Base-by-base conservation (phyloP, 2,888 invertebrate species). In the Eubasilissa splendida region DNA sequence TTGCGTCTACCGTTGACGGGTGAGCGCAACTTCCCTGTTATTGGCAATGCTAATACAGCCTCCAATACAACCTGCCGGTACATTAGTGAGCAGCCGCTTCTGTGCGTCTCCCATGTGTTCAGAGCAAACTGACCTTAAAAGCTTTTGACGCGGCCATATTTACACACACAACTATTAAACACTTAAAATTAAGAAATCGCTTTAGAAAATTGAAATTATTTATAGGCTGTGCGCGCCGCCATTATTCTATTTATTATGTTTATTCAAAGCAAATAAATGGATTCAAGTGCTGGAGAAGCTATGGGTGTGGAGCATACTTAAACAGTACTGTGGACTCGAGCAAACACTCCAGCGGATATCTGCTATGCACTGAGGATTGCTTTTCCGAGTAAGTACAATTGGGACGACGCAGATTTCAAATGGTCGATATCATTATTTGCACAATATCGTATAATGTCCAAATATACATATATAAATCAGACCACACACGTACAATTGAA, bases 111-210 rank as follows among this genome's bases (percentile, higher is more conserved):
- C 76, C 82, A 76, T 79, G 78, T 71, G 76, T 70, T 68, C 80
- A 82, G 77, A 82, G 76, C 82, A 83, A 83, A 83, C 83, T 83
- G 82, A 80, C 83, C 82, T 83, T 83, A 83, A 83, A 83, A 83
- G 83, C 83, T 83, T 83, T 83, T 83, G 81, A 83, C 83, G 83
- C 83, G 52, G 76, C 76, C 76, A 58, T 82, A 76, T 83, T 83
- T 83, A 70, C 81, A 70, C 81, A 65, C 76, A 76, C 80, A 74
- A 79, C 83, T 83, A 83, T 81, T 83, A 83, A 83, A 83, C 83
- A 83, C 83, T 83, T 83, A 80, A 83, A 83, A 83, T 83, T 83
- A 83, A 81, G 83, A 83, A 83, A 83, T 83, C 83, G 83, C 83
- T 78, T 80, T 80, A 68, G 83, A 79, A 79, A 82, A 82, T 82